A percentile compares a stretch with the other conserved stretches of the same genome.
Evolutionary conservation across 1,140 invertebrate species (phyloP).

Genomic region (Musca vetustissima): DNA sequence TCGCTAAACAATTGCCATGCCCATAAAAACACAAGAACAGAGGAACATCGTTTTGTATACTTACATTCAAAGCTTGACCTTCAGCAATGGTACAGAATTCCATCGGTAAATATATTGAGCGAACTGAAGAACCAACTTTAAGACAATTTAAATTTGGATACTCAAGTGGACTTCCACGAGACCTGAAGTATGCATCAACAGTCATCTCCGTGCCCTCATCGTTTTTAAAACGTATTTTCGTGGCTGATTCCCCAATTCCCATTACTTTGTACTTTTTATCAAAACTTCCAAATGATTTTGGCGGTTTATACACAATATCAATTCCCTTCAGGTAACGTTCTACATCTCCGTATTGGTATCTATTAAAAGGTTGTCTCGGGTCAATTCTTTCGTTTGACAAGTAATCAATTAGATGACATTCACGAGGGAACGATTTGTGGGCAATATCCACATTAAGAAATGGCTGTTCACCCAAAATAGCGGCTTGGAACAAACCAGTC

Average conservation of each 20-base stretch:
- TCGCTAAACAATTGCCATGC: slow-evolving; percentile 34
- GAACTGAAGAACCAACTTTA: slow-evolving; percentile 61
- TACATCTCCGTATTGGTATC: neutral
- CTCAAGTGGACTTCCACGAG: slow-evolving; percentile 45
- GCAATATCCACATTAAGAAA: slow-evolving; percentile 74
- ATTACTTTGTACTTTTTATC: slow-evolving; percentile 58
- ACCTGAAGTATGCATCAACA: slow-evolving; percentile 59
- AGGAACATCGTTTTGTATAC: neutral
- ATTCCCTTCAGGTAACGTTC: slow-evolving; percentile 36
- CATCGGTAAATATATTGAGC: slow-evolving; percentile 61
- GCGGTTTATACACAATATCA: slow-evolving; percentile 39
- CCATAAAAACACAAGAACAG: no score
- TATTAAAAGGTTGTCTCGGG: neutral
- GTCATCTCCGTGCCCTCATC: slow-evolving; percentile 51
- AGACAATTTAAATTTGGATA: slow-evolving; percentile 64
- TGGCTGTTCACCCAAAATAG: slow-evolving; percentile 70
- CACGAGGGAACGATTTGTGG: slow-evolving; percentile 68
- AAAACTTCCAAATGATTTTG: slow-evolving; percentile 33
- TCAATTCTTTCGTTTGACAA: slow-evolving; percentile 29
- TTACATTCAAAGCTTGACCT: slow-evolving; percentile 61
- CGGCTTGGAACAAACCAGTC: slow-evolving; percentile 73
- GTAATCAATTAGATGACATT: slow-evolving; percentile 56
- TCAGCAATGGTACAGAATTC: slow-evolving; percentile 64
- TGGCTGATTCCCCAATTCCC: slow-evolving; percentile 43
- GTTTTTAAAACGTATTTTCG: slow-evolving; percentile 51